Base-by-base conservation (phyloP, 2,113 vertebrate species). In the Phycodurus eques region DNA sequence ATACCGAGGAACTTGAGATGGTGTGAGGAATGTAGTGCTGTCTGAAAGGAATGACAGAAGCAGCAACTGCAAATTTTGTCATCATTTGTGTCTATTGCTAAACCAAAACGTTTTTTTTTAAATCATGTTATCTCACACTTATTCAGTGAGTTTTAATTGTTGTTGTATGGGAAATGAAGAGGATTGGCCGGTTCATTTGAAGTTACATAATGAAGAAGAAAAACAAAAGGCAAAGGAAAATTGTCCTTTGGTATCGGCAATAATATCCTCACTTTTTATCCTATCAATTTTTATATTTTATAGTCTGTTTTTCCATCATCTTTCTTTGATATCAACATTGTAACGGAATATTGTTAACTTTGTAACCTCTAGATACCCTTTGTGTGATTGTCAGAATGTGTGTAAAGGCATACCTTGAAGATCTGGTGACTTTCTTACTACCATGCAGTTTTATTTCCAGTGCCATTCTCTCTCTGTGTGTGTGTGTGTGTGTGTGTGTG, bases 231-330 rank as follows among this genome's bases (percentile, higher is more conserved):
- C 53, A 54, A 82, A 74, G 77, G 71, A 85, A 78, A 83, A 80
- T 83, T 76, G 85, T 89, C 79, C 74, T 81, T 81, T 43, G 83
- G 80, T 84, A 87, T 86, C 75, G 78, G 82, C 79, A 88, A 88
- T 76, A 76, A 75, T 89, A 86, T 90, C 80, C 88, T 91, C 90
- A 88, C 87, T 89, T 88, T 90, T 84, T 89, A 90, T 84, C 73
- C 70, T 88, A 84, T 85, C 82, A 33, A 86, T 89, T 92, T 93
- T 89, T 92, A 87, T 90, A 90, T 90, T 90, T 90, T 90, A 87
- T 89, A 90, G 35, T 39, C 80, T 81, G 71, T 85, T 85, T 87
- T 77, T 77, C 77, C 85, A 85, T 85, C 67, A 72, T 80, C 69
- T 90, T 92, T 85, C 69, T 90, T 91, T 89, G 61, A 86, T 87